Evolutionary conservation across 2,888 invertebrate genomes (phyloP), one percentile per base, ranked within the genome.

Genomic region (Stictocephala bisonia): DNA sequence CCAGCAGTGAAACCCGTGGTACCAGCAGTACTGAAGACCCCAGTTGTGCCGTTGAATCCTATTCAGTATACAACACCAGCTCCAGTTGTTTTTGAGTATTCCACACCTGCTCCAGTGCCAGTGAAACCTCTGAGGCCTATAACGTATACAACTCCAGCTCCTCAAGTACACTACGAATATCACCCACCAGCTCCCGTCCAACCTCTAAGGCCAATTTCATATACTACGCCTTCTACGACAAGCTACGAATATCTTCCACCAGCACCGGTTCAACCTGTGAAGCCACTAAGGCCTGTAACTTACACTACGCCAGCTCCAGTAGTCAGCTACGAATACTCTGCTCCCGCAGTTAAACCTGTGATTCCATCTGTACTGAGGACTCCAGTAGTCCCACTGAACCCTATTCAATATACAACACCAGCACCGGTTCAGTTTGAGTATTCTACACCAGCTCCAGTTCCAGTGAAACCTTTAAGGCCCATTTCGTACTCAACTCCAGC

Each of bases 351-450:
- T n/a, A n/a, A n/a, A n/a, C n/a, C n/a, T n/a, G n/a, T n/a, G n/a
- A 13, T 44, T 44, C 13, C 3, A 44, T 18, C 44, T 15, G 44
- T 44, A 44, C 44, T 66, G 1, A 73, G 64, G 41, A 76, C 73
- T 41, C 76, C 74, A 50, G 68, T 68, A 4, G 71, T 75, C 15
- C 78, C 77, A 2, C 50, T 78, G 64, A 77, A 74, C 76, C 80
- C 22, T 67, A 72, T 15, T 7, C 18, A 44, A 13, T 27, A 15
- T 15, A 44, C 70, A 29, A 26, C 53, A 2, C 15, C 29, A 9
- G 51, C 50, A n/a, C 69, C 50, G 13, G 7, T 35, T 11, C 44
- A 15, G 3, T 60, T 35, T 29, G 35, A 60, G 20, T 35, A n/a
- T 11, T 18, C 44, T 44, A 7, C 44, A 44, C 44, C 44, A 44